phyloP scores from a whole-genome alignment of 2,113 vertebrate genomes.

The Paratilapia polleni region DNA sequence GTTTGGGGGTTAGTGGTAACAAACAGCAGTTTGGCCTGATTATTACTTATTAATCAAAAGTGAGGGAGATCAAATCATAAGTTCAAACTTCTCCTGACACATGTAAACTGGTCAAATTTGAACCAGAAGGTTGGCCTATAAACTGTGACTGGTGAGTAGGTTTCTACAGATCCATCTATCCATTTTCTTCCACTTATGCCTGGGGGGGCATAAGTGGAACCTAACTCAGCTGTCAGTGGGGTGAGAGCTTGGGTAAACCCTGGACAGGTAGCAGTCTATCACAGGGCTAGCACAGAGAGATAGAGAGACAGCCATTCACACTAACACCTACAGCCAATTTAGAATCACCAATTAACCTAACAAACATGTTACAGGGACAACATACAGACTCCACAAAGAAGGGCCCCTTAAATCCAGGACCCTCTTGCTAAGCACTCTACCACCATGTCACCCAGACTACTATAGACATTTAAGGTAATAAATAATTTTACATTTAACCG shows the following conservation, averaged over 20 bases:
- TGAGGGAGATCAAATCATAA: neutral
- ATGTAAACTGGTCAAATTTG: neutral
- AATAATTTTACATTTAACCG: neutral
- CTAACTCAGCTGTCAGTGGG: too few species aligned
- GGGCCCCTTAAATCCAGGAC: neutral
- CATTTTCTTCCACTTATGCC: neutral
- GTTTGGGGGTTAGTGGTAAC: neutral
- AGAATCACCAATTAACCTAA: neutral
- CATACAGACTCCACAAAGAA: accelerated
- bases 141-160: neutral
- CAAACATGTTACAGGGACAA: accelerated
- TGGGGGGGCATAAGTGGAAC: too few species aligned
- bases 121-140: neutral
- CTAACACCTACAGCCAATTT: neutral
- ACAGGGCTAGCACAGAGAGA: neutral
- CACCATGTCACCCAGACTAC: neutral
- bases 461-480: neutral
- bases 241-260: too few species aligned
- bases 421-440: neutral
- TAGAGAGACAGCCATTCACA: neutral
- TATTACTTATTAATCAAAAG: neutral
- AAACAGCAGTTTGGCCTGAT: neutral
- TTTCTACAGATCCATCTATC: neutral
- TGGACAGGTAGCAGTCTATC: neutral
- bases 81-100: neutral